Evolutionary conservation across 2,888 invertebrate genomes (phyloP), one percentile per base, ranked within the genome.

Genomic region (Cactoblastis cactorum): DNA sequence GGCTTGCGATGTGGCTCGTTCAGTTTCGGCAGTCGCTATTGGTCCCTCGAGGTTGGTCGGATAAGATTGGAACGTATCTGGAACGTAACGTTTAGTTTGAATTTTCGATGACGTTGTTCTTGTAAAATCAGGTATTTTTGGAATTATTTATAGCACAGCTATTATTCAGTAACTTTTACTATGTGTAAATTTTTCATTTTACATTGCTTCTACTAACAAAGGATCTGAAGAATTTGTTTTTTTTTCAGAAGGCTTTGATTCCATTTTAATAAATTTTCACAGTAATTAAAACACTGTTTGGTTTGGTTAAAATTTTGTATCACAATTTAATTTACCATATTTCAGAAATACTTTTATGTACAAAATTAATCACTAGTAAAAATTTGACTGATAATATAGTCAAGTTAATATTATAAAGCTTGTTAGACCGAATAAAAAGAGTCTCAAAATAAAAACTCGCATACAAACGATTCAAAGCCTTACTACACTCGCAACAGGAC

Each of bases 391-490:
- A 4, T 22, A 22, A 22, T 5, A 22, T 22, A 28, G 28, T 6
- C 4, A 28, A 8, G 8, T 2, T 28, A 28, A 28, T 28, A n/a
- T n/a, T n/a, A n/a, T n/a, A n/a, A n/a, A n/a, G n/a, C 11, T 22
- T 28, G 28, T 19, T n/a, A n/a, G 14, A 49, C n/a, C 1, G 15
- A 28, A 19, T 8, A 28, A n/a, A 48, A 14, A 1, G 11, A 15
- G 4, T 19, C 15, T 9, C 5, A 48, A 22, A 18, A 3, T 14
- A 24, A 17, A n/a, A n/a, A n/a, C n/a, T n/a, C n/a, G n/a, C n/a
- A 39, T 49, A 19, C 28, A 32, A 32, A 33, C 33, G 24, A 51
- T 28, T 45, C 45, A 47, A 51, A 54, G 19, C 53, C 46, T 51
- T 49, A 46, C 46, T 46, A 50, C 28, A 50, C 48, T 15, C 12